Percentiles rank a stretch among this genome's conserved stretches.
phyloP scores from a whole-genome alignment of 2,888 invertebrate species.

The Volucella inanis region DNA sequence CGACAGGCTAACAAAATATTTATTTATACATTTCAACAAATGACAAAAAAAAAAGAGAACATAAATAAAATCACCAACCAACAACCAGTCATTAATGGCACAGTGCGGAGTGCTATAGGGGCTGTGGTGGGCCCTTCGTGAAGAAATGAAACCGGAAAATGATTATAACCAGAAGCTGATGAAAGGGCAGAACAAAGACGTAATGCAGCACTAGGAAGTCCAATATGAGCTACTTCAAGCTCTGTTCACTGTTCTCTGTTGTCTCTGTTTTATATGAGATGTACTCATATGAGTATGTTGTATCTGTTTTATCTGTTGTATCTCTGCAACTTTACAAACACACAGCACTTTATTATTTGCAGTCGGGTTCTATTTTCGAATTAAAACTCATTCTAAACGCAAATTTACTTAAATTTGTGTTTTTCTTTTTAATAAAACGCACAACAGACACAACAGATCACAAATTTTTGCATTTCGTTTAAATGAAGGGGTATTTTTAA shows the following conservation, averaged over 20 bases:
- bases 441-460: conserved; percentile 47
- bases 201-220: conserved; percentile 54
- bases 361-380: conserved; percentile 67
- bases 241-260: conserved; percentile 38
- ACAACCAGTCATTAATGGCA: conserved; percentile 29
- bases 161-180: conserved; percentile 45
- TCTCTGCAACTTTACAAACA: too few species aligned
- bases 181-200: conserved; percentile 55
- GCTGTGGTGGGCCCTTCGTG: conserved; percentile 16
- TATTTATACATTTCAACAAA: conserved; percentile 53
- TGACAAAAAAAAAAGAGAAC: conserved; percentile 10
- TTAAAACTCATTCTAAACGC: conserved; percentile 50
- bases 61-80: neutral
- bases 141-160: conserved; percentile 63
- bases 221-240: conserved; percentile 32
- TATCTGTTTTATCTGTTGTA: too few species aligned
- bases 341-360: conserved; percentile 42
- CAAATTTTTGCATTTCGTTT: conserved; percentile 45
- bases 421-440: neutral
- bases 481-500: conserved; percentile 50
- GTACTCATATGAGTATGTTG: too few species aligned
- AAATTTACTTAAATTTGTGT: too few species aligned
- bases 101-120: conserved; percentile 24
- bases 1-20: conserved; percentile 1
- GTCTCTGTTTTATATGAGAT: neutral